phyloP scores from a whole-genome alignment of 2,888 invertebrate genomes.

The Drosophila putrida region DNA sequence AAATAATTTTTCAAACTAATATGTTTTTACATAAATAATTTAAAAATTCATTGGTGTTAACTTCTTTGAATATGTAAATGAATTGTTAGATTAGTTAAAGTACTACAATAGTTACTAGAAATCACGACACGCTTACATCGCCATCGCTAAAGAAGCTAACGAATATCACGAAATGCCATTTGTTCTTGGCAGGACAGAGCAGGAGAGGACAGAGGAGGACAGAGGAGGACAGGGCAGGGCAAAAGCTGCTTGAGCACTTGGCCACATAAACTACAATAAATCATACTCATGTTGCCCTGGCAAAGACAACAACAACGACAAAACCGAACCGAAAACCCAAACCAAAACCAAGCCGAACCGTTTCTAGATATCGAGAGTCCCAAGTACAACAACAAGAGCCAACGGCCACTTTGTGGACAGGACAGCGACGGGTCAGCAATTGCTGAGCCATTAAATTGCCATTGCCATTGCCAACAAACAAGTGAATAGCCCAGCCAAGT shows the following conservation, averaged over 20 bases:
- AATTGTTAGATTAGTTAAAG: too few relatives aligned
- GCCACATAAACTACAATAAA: slow-evolving; percentile 74
- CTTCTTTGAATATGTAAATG: too few relatives aligned
- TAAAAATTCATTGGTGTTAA: too few relatives aligned
- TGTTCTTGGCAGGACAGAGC: slow-evolving; percentile 19
- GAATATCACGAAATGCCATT: slow-evolving; percentile 66
- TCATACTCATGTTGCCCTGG: slow-evolving; percentile 80
- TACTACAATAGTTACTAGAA: background rate
- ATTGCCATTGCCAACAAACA: slow-evolving; percentile 50
- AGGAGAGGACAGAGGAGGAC: background rate
- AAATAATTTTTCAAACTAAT: too few relatives aligned
- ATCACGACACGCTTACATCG: slow-evolving; percentile 34
- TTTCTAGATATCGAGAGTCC: slow-evolving; percentile 41
- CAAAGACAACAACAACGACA: slow-evolving; percentile 64
- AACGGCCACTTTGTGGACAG: slow-evolving; percentile 51
- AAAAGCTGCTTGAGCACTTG: slow-evolving; percentile 57
- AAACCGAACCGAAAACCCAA: slow-evolving; percentile 19
- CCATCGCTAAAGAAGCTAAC: slow-evolving; percentile 38
- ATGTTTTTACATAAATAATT: too few relatives aligned
- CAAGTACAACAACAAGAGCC: slow-evolving; percentile 31
- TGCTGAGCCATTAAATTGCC: slow-evolving; percentile 75
- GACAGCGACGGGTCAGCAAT: slow-evolving; percentile 66
- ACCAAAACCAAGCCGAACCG: slow-evolving; percentile 12
- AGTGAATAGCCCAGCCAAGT: slow-evolving; percentile 47
- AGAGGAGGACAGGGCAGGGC: slow-evolving; percentile 14